Evolutionary conservation across 2,888 invertebrate species (phyloP).

Genomic region (Cephus spinipes): DNA sequence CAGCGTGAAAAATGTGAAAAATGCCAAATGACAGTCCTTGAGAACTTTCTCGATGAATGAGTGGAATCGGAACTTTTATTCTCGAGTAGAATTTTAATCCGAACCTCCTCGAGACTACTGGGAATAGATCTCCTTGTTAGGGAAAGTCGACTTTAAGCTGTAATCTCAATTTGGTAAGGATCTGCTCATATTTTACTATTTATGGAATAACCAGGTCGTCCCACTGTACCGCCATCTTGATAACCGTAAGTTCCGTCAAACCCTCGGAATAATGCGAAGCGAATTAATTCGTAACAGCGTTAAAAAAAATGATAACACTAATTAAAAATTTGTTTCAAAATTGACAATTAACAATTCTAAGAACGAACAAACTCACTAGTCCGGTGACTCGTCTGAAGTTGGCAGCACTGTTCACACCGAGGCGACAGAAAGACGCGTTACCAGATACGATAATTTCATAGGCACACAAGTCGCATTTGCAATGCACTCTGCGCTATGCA

Average conservation of each 20-base stretch:
- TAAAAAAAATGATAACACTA: neutral
- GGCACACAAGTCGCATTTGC: neutral
- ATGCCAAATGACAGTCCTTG: neutral
- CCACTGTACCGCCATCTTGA: neutral
- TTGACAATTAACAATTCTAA: neutral
- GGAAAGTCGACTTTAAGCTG: neutral
- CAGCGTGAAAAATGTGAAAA: neutral
- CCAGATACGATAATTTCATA: neutral
- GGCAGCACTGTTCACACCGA: neutral
- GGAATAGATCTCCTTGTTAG: neutral
- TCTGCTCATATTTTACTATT: neutral
- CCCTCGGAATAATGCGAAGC: neutral
- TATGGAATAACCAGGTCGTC: neutral
- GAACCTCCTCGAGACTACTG: neutral
- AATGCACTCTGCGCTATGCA: neutral
- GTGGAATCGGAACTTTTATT: neutral
- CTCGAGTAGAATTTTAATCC: neutral
- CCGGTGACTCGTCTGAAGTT: neutral
- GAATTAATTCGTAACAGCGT: neutral
- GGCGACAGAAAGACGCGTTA: neutral
- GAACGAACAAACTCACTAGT: neutral
- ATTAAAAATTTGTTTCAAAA: neutral
- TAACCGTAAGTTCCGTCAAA: neutral
- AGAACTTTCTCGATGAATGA: neutral
- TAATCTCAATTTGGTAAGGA: neutral